Base-by-base conservation (phyloP, 1,140 invertebrate genomes). In the Pseudachorutes palmiensis region DNA sequence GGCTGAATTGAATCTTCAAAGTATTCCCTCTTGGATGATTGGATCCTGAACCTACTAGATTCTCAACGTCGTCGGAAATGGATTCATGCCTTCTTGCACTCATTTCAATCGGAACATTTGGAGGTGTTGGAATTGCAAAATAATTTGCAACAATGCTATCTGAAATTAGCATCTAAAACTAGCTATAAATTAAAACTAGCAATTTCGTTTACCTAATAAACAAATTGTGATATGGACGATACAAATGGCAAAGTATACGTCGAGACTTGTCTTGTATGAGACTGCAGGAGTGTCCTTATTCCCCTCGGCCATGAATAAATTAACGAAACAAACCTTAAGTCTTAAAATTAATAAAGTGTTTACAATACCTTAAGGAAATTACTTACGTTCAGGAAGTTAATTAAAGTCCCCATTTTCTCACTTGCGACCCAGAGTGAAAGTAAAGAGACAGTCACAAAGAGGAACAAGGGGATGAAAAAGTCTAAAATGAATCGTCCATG, bases 341-440 rank as follows among this genome's bases (percentile, higher is more conserved):
- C 24, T 55, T 5, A 55, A 12, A 19, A 12, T 55, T 55, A 55
- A n/a, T n/a, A n/a, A n/a, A n/a, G n/a, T n/a, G n/a, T n/a, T n/a
- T n/a, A n/a, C n/a, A n/a, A n/a, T n/a, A n/a, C n/a, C n/a, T n/a
- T n/a, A n/a, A n/a, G n/a, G n/a, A n/a, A n/a, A n/a, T n/a, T n/a
- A n/a, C n/a, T 55, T 26, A 55, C 51, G 24, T 55, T 55, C 5
- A 55, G 12, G 24, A 55, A 55, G 51, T 55, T 55, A 24, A 55
- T 55, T 12, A 55, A 5, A 14, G 24, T 24, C 51, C 9, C 12
- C 24, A 55, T 55, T 26, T 24, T 55, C 14, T 55, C 51, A 3
- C 12, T 55, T 14, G 51, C 51, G 24, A 26, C 24, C 51, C 51
- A 55, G 14, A 55, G 51, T 24, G 51, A 55, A 24, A 55, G 12